phyloP scores from a whole-genome alignment of 2,797 vertebrate genomes.

The Characodon lateralis region DNA sequence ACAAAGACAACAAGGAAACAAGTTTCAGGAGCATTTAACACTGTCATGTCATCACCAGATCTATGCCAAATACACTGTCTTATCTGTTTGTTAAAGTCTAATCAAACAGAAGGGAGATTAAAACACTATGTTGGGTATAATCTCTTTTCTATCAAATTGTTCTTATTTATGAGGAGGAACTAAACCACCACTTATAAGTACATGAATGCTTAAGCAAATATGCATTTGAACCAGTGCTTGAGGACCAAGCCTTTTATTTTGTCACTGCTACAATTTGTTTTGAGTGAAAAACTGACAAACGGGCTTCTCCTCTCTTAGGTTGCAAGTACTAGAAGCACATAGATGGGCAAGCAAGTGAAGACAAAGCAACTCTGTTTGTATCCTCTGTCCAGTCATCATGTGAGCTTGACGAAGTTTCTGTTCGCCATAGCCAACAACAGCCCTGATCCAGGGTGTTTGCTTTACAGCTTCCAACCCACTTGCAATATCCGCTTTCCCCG shows the following conservation, averaged over 20 bases:
- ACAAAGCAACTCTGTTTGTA: conserved; percentile 54
- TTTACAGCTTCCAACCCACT: conserved; percentile 12
- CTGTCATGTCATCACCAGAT: conserved; percentile 1
- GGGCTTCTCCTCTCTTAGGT: conserved; percentile 61
- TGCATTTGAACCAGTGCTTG: conserved; percentile 44
- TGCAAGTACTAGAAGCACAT: conserved; percentile 57
- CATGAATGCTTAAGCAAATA: conserved; percentile 12
- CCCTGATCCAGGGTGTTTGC: conserved; percentile 38
- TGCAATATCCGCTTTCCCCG: conserved; percentile 31
- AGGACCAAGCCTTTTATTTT: conserved; percentile 61
- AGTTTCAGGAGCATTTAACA: conserved; percentile 1
- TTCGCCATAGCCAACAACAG: conserved; percentile 29
- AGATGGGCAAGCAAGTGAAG: conserved; percentile 41
- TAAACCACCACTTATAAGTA: not conserved
- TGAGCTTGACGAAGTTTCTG: conserved; percentile 29
- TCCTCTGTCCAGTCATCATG: conserved; percentile 34
- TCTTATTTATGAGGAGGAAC: not conserved
- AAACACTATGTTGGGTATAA: not conserved
- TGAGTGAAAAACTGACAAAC: conserved; percentile 38
- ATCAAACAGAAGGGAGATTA: conserved; percentile 54
- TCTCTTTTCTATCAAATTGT: conserved; percentile 15
- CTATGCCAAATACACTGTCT: conserved; percentile 1
- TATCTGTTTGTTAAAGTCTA: conserved; percentile 27
- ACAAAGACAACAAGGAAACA: not conserved
- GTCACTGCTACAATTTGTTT: conserved; percentile 41